phyloP scores from a whole-genome alignment of 2,797 vertebrate species.

The Pseudocheirus occidentalis region DNA sequence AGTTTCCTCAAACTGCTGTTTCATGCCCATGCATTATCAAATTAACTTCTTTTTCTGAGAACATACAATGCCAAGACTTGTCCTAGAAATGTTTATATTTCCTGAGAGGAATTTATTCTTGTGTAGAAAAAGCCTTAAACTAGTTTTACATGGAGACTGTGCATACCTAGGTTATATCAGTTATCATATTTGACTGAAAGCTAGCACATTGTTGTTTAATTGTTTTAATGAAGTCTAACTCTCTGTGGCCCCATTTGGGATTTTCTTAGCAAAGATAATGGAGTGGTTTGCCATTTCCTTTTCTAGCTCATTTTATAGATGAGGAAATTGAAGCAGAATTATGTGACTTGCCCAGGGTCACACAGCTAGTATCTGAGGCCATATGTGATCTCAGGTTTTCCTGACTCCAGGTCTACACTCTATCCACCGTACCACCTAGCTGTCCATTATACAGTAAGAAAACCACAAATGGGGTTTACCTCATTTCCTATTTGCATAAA shows the following conservation, averaged over 20 bases:
- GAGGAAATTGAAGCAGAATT: not conserved
- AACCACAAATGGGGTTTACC: not conserved
- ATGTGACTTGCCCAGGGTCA: not conserved
- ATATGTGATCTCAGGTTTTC: not conserved
- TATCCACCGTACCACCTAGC: not conserved
- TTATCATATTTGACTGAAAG: slow-evolving; percentile 6
- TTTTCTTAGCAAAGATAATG: not conserved
- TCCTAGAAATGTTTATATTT: slow-evolving; percentile 13
- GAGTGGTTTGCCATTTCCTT: not conserved
- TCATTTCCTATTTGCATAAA: not conserved
- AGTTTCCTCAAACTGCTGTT: not conserved
- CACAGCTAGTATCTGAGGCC: not conserved
- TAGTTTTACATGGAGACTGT: not conserved
- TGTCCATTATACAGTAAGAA: not conserved
- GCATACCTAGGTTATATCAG: not conserved
- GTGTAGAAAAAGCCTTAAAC: not conserved
- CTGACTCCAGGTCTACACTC: not conserved
- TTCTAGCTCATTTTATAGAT: not conserved
- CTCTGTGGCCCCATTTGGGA: not conserved
- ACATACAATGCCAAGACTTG: not conserved
- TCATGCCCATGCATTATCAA: slow-evolving; percentile 27
- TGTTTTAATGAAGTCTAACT: not conserved
- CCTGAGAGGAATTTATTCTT: slow-evolving; percentile 37
- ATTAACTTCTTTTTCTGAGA: slow-evolving; percentile 17
- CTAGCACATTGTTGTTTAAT: not conserved